Conservation (phyloP, 2,113 vertebrate species). For the Cephalopterus ornatus region DNA sequence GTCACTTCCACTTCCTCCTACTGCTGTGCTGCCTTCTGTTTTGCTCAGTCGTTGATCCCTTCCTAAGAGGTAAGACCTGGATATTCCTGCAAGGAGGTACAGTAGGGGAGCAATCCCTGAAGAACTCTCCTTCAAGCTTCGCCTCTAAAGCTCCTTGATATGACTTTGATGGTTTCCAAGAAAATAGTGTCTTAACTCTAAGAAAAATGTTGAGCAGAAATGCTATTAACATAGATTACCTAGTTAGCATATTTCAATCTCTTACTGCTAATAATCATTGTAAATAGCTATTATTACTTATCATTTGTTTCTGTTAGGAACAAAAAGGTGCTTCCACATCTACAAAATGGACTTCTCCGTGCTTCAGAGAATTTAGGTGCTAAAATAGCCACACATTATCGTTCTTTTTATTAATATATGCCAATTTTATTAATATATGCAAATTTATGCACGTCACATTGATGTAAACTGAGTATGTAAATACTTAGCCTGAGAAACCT, state of each 20-base stretch:
- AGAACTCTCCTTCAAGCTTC: neutral
- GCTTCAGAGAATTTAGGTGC: conserved; percentile 14
- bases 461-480: conserved; percentile 33
- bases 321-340: neutral
- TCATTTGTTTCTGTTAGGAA: conserved; percentile 19
- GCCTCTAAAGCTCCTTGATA: neutral
- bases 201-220: neutral
- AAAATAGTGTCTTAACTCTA: neutral
- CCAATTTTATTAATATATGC: conserved; percentile 14
- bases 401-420: conserved; percentile 17
- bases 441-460: conserved; percentile 2
- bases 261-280: conserved; percentile 2
- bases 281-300: conserved; percentile 29
- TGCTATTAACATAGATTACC: neutral
- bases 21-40: neutral
- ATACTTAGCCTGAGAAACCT: conserved; percentile 26
- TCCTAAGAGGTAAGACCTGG: neutral
- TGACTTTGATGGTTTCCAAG: neutral
- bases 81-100: neutral
- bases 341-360: neutral
- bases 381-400: neutral
- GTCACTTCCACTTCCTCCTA: neutral
- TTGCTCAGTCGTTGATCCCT: neutral
- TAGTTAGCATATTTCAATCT: neutral
- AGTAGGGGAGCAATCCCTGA: neutral